A percentile compares a stretch with the other conserved stretches of the same genome.
phyloP scores from a whole-genome alignment of 2,888 invertebrate genomes.

The Meteorus cinctellus region DNA sequence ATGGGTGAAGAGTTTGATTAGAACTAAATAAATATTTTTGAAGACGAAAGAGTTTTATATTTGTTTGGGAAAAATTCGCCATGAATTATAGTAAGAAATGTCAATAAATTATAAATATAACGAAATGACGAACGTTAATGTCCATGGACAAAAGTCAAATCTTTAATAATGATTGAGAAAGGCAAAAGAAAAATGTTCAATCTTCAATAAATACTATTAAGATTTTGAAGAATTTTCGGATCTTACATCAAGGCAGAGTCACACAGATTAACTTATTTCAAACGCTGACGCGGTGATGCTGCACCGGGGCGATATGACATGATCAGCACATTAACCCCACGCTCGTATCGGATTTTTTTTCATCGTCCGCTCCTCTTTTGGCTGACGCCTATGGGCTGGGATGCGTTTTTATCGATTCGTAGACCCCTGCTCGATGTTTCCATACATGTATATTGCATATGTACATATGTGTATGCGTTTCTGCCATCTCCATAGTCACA shows the following conservation, averaged over 20 bases:
- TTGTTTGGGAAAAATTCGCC: too few relatives aligned
- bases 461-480: conserved; percentile 43
- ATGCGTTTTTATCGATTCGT: conserved; percentile 74
- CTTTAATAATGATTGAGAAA: too few relatives aligned
- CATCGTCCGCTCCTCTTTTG: conserved; percentile 57
- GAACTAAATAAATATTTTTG: too few relatives aligned
- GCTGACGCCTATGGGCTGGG: conserved; percentile 71
- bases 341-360: conserved; percentile 59
- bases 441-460: conserved; percentile 13
- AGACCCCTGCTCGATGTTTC: conserved; percentile 66
- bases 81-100: too few relatives aligned
- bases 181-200: too few relatives aligned
- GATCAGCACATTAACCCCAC: conserved; percentile 73
- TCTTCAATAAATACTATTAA: too few relatives aligned
- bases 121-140: too few relatives aligned
- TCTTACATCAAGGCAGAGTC: conserved; percentile 25
- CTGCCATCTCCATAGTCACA: conserved; percentile 51
- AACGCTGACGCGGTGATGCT: not conserved
- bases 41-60: too few relatives aligned
- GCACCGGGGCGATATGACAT: conserved; percentile 64
- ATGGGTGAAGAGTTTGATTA: too few relatives aligned
- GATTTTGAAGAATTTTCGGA: too few relatives aligned
- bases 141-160: too few relatives aligned
- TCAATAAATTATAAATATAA: too few relatives aligned
- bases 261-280: conserved; percentile 33